phyloP scores from a whole-genome alignment of 1,140 invertebrate genomes.

The Phymastichus coffea region DNA sequence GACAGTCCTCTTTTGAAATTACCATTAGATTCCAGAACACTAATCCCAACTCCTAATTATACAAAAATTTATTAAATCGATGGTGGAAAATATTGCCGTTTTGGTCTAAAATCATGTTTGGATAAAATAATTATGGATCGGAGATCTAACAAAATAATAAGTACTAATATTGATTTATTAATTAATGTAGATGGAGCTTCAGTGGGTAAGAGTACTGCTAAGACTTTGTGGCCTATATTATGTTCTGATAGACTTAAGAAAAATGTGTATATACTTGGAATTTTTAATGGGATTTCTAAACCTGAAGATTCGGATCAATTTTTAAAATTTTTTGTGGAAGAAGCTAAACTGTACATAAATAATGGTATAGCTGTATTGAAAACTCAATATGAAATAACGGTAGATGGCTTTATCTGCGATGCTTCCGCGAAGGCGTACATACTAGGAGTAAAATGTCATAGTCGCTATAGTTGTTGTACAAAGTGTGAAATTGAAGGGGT shows the following conservation, averaged over 20 bases:
- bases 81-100: constrained; percentile 21
- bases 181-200: constrained; percentile 33
- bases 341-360: constrained; percentile 22
- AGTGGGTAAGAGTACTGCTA: constrained; percentile 12
- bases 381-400: constrained; percentile 15
- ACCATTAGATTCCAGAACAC: constrained; percentile 17
- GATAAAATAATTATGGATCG: constrained; percentile 4
- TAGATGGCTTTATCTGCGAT: constrained; percentile 41
- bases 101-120: constrained; percentile 12
- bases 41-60: constrained; percentile 21
- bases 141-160: not conserved
- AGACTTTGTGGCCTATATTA: constrained; percentile 37
- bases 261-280: constrained; percentile 31
- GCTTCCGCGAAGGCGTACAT: constrained; percentile 46
- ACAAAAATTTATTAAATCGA: constrained; percentile 8
- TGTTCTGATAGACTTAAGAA: constrained; percentile 14
- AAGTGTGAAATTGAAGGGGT: constrained; percentile 41
- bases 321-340: constrained; percentile 30
- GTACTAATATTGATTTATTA: constrained; percentile 9
- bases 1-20: too few relatives aligned
- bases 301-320: constrained; percentile 26
- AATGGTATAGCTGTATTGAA: constrained; percentile 21
- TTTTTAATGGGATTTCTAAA: constrained; percentile 30
- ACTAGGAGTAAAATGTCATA: constrained; percentile 40
- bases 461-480: constrained; percentile 43